phyloP scores from a whole-genome alignment of 2,888 invertebrate genomes.

The Pogonocherus hispidulus region DNA sequence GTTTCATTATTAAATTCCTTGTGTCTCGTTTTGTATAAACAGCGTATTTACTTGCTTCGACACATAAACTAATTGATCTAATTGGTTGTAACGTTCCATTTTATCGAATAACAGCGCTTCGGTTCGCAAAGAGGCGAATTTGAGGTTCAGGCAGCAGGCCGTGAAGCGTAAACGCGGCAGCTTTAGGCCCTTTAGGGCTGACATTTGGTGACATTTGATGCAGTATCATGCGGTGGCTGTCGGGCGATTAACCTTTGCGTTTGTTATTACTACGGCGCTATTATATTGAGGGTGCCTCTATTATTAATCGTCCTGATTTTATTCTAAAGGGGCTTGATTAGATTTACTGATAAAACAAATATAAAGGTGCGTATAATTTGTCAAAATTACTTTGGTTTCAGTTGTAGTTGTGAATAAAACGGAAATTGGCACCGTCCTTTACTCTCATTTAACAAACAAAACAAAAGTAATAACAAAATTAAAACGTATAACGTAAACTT shows the following conservation, averaged over 20 bases:
- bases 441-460: too few relatives aligned
- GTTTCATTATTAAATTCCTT: too few relatives aligned
- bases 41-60: constrained; percentile 5
- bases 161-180: constrained; percentile 43
- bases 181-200: constrained; percentile 45
- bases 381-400: too few relatives aligned
- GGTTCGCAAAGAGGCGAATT: constrained; percentile 28
- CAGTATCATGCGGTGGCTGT: constrained; percentile 53
- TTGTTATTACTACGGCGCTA: constrained; percentile 15
- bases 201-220: constrained; percentile 54
- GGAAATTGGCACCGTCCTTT: too few relatives aligned
- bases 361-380: too few relatives aligned
- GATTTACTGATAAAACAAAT: not conserved
- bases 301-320: constrained; percentile 11
- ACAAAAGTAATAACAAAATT: too few relatives aligned
- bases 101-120: constrained; percentile 25
- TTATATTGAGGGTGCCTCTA: not conserved
- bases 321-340: not conserved
- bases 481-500: too few relatives aligned
- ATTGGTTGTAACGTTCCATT: constrained; percentile 14
- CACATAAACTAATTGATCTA: constrained; percentile 10
- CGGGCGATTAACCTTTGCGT: constrained; percentile 56
- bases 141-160: constrained; percentile 36
- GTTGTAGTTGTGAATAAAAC: too few relatives aligned
- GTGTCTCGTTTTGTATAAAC: too few relatives aligned